Evolutionary conservation across 2,113 vertebrate species (phyloP).

Genomic region (Camelus bactrianus): DNA sequence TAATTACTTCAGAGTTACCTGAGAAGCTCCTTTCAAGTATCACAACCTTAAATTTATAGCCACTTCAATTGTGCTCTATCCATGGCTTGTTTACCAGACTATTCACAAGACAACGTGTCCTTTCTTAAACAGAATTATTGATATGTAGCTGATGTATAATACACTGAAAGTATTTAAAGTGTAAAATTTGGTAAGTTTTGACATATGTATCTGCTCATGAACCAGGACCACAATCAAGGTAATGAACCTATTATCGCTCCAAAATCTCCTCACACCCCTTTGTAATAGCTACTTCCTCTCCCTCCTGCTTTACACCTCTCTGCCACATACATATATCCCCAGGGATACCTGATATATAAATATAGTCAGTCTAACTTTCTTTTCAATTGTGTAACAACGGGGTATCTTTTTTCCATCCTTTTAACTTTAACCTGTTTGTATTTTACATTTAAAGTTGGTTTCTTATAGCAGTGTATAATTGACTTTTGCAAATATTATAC

Average conservation of each 20-base stretch:
- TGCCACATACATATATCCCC: neutral
- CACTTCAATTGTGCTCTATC: neutral
- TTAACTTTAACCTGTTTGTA: neutral
- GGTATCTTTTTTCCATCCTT: neutral
- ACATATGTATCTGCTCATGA: neutral
- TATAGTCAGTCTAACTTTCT: neutral
- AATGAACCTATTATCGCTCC: neutral
- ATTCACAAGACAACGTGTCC: neutral
- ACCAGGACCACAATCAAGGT: neutral
- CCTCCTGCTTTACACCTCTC: neutral
- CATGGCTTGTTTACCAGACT: neutral
- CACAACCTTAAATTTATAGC: neutral
- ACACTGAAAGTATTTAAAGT: neutral
- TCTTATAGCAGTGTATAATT: neutral
- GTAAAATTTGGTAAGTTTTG: neutral
- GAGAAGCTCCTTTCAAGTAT: neutral
- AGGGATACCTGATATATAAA: neutral
- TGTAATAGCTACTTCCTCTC: neutral
- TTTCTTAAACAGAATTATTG: neutral
- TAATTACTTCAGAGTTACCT: neutral
- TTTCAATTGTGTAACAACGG: neutral
- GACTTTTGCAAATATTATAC: neutral
- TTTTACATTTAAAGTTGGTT: neutral
- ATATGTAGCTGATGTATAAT: neutral
- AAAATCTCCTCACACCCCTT: neutral